Base-by-base conservation (phyloP, 1,140 invertebrate species). In the Brachionus calyciflorus region DNA sequence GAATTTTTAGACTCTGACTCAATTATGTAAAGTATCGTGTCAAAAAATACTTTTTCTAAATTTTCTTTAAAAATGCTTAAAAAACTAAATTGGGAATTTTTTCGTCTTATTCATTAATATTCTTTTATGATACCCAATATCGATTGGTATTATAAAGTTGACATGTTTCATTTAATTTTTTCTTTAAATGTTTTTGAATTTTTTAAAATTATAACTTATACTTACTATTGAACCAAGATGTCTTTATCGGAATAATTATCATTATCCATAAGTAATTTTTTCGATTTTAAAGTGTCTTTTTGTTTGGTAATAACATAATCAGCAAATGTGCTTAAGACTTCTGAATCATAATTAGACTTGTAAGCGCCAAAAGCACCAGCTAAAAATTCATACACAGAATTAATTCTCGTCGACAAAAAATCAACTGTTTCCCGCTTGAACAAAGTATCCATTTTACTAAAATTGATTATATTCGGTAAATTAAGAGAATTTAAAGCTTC, bases 171-270 rank as follows among this genome's bases (percentile, higher is more conserved):
- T n/a, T n/a, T n/a, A n/a, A n/a, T n/a, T n/a, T n/a, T n/a, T n/a
- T n/a, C n/a, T n/a, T n/a, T n/a, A n/a, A n/a, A n/a, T n/a, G n/a
- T 37, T 37, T 37, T 37, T 37, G 33, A 37, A 37, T n/a, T n/a
- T n/a, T n/a, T n/a, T n/a, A n/a, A n/a, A n/a, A n/a, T n/a, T n/a
- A n/a, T n/a, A n/a, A n/a, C n/a, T n/a, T 14, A 46, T 17, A 46
- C 44, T 65, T 65, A 73, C 69, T 28, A 37, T 73, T 73, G 69
- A 12, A 73, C 69, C 51, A 51, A 55, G 37, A 73, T 55, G 21
- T 73, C 69, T 12, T 33, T 51, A 24, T 73, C 69, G 7, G 69
- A 73, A 41, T 51, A 73, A 28, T 49, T 73, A 12, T 73, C 69
- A 14, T 26, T 30, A 24, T 73, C 69, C n/a, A 40, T 41, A 6